Percentiles rank a stretch among this genome's conserved stretches.
phyloP scores from a whole-genome alignment of 2,113 vertebrate species.

The Tringa solitaria region DNA sequence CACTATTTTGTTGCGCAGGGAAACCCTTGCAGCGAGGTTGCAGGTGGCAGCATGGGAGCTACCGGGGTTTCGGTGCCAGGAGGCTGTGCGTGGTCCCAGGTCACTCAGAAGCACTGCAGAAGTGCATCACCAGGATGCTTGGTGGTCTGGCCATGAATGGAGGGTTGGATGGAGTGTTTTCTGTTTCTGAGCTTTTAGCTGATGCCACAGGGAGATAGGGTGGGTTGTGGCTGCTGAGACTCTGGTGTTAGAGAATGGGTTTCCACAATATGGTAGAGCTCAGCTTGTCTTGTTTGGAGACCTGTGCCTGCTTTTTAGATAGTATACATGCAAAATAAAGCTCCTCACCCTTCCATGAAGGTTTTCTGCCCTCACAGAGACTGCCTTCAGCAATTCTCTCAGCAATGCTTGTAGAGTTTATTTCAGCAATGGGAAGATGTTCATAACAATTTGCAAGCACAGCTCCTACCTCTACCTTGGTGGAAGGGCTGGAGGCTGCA shows the following conservation, averaged over 20 bases:
- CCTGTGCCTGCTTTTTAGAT: fast-evolving
- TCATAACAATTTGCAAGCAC: not conserved
- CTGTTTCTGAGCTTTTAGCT: not conserved
- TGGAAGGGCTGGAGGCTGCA: not conserved
- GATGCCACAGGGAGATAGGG: fast-evolving
- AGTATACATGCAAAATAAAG: not conserved
- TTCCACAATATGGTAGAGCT: not conserved
- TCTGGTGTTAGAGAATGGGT: not conserved
- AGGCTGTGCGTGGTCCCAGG: not conserved
- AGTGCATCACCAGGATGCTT: not conserved
- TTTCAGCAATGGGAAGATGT: not conserved
- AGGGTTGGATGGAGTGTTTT: not conserved
- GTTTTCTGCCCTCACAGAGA: not conserved
- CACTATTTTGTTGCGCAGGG: not conserved
- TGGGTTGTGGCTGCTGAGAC: not conserved
- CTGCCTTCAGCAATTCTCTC: not conserved
- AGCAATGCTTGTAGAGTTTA: not conserved
- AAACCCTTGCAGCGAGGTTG: not conserved
- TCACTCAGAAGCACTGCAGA: not conserved
- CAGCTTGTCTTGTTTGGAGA: not conserved
- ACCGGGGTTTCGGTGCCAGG: not conserved
- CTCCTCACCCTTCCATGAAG: not conserved
- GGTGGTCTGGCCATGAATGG: not conserved
- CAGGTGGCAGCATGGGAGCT: not conserved
- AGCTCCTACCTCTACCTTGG: not conserved